phyloP scores from a whole-genome alignment of 2,113 vertebrate species.

The Pachycephala philippinensis region DNA sequence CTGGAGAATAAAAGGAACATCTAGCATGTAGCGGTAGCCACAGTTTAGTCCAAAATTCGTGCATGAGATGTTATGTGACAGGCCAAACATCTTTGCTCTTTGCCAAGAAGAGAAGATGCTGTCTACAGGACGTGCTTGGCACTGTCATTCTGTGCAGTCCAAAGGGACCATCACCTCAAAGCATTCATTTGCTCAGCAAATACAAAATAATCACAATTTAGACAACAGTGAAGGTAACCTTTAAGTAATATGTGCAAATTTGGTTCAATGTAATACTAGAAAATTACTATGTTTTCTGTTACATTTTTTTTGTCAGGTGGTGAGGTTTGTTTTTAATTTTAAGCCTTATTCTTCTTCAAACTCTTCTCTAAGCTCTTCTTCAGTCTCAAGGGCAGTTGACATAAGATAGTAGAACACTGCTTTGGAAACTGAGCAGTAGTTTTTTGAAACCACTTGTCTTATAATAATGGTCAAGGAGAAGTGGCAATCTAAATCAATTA shows the following conservation, averaged over 20 bases:
- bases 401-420: not conserved
- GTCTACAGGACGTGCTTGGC: not conserved
- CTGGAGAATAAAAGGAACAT: not conserved
- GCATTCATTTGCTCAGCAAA: not conserved
- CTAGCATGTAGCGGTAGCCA: not conserved
- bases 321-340: not conserved
- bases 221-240: not conserved
- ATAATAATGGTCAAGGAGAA: not conserved
- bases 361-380: not conserved
- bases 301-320: rapidly evolving
- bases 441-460: not conserved
- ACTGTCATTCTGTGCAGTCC: not conserved
- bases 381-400: not conserved
- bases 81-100: not conserved
- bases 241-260: not conserved
- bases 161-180: not conserved
- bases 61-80: not conserved
- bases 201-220: not conserved
- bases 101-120: not conserved
- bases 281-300: not conserved
- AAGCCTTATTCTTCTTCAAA: not conserved
- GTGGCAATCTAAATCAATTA: not conserved
- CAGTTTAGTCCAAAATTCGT: not conserved
- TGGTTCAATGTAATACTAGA: not conserved
- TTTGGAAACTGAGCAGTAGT: not conserved